Evolutionary conservation across 2,888 invertebrate species (phyloP).

Genomic region (Gortyna flavago): DNA sequence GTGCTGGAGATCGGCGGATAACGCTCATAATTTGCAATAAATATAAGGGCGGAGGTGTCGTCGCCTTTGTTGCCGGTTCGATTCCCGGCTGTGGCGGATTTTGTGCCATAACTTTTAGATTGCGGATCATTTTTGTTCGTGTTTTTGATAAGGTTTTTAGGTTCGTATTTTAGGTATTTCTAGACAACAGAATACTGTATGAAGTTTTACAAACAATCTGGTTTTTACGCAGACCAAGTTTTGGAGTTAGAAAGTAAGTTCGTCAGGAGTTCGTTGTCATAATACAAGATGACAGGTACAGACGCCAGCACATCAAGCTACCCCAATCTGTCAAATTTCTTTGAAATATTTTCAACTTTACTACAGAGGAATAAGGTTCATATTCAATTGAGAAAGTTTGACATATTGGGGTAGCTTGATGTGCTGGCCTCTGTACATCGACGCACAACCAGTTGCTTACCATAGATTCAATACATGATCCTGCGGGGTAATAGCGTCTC

Average conservation of each 20-base stretch:
- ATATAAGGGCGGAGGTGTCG: slow-evolving; percentile 86
- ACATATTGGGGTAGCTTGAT: no score
- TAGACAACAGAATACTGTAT: no score
- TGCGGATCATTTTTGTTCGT: slow-evolving; percentile 53
- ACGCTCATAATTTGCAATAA: slow-evolving; percentile 89
- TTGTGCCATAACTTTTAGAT: slow-evolving; percentile 65
- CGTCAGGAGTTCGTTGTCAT: not conserved
- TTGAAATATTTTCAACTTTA: no score
- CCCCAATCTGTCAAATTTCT: no score
- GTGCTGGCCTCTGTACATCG: no score
- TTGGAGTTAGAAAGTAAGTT: not conserved
- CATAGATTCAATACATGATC: no score
- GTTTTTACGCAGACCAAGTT: not conserved
- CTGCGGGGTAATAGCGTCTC: no score
- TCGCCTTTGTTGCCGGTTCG: slow-evolving; percentile 76
- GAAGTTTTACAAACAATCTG: not conserved
- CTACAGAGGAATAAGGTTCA: no score
- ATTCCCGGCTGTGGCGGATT: slow-evolving; percentile 66
- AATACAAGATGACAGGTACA: no score
- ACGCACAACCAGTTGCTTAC: no score
- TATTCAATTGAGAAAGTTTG: no score
- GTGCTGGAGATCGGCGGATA: slow-evolving; percentile 85
- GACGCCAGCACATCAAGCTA: no score
- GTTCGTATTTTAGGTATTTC: not conserved
- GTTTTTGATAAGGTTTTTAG: slow-evolving; percentile 51